These are phyloP conservation scores for Drepanosiphum platanoidis DNA, from an alignment of 2,888 invertebrate species.

Conservation along the genomic window DNA sequence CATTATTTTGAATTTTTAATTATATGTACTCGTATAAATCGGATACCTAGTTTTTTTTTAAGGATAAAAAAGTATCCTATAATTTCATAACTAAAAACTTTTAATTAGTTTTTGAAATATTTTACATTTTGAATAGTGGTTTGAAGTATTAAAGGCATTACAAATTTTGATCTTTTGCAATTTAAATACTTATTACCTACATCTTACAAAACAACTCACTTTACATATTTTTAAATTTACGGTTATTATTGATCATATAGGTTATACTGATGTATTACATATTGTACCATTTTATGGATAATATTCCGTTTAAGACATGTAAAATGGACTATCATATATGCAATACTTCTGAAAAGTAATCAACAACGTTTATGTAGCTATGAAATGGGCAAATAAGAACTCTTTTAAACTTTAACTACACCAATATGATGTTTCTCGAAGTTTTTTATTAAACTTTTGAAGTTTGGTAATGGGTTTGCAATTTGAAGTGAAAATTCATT, in stretches of 20 bases:
- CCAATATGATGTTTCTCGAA: not conserved
- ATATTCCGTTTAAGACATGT: slow-evolving; percentile 28
- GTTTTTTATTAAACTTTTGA: slow-evolving; percentile 34
- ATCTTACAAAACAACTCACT: not conserved
- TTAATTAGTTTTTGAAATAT: slow-evolving; percentile 1
- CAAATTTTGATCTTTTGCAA: not conserved
- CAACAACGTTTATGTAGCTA: slow-evolving; percentile 22
- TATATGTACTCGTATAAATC: not conserved
- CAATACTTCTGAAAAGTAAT: slow-evolving; percentile 46
- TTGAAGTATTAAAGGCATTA: not conserved
- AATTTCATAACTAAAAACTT: not conserved
- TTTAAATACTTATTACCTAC: not conserved
- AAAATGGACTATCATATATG: slow-evolving; percentile 26
- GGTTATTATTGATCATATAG: not conserved
- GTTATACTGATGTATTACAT: not conserved
- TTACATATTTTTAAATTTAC: slow-evolving; percentile 20
- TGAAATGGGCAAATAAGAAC: slow-evolving; percentile 24
- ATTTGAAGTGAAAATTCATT: slow-evolving; percentile 8
- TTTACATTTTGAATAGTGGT: not conserved
- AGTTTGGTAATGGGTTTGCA: slow-evolving; percentile 33
- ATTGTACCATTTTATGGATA: not conserved
- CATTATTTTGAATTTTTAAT: not conserved
- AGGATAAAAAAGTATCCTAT: not conserved
- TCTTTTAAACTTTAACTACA: slow-evolving; percentile 20
- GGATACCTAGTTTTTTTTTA: not conserved